These are phyloP conservation scores for Erethizon dorsatum DNA, from an alignment of 2,797 vertebrate species.

Conservation along the genomic window DNA sequence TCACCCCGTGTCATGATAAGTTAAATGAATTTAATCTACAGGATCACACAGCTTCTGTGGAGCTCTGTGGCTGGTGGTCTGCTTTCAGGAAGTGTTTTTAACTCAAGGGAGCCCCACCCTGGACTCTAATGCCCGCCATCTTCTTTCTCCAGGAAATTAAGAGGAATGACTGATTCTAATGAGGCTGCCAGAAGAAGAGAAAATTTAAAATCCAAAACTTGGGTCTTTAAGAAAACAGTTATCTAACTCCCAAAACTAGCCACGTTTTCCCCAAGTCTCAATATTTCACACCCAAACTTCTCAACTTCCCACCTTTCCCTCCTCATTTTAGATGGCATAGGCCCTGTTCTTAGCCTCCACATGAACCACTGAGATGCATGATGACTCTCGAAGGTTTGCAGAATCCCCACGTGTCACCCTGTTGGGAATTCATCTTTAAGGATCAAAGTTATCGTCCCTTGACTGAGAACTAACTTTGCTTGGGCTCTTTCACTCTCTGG, in stretches of 20 bases:
- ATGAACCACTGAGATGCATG: accelerated
- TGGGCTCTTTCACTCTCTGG: neutral
- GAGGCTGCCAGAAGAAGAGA: neutral
- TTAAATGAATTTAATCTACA: neutral
- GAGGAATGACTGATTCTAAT: neutral
- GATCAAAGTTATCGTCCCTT: neutral
- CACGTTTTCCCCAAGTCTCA: neutral
- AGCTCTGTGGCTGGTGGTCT: no score
- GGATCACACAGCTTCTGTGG: neutral
- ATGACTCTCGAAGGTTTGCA: accelerated
- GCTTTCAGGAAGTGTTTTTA: neutral
- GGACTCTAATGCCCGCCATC: neutral
- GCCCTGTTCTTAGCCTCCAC: neutral
- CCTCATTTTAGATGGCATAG: accelerated
- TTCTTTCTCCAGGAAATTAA: neutral
- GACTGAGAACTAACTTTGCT: neutral
- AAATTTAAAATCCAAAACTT: neutral
- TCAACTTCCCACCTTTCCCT: no score
- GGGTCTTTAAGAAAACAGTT: neutral
- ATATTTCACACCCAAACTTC: neutral
- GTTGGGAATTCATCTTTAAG: neutral
- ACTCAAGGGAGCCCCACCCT: neutral
- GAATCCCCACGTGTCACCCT: neutral
- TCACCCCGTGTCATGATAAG: no score
- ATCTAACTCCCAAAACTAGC: neutral